Percentiles rank a stretch among this genome's conserved stretches.
phyloP scores from a whole-genome alignment of 2,113 vertebrate species.

The Daubentonia madagascariensis region DNA sequence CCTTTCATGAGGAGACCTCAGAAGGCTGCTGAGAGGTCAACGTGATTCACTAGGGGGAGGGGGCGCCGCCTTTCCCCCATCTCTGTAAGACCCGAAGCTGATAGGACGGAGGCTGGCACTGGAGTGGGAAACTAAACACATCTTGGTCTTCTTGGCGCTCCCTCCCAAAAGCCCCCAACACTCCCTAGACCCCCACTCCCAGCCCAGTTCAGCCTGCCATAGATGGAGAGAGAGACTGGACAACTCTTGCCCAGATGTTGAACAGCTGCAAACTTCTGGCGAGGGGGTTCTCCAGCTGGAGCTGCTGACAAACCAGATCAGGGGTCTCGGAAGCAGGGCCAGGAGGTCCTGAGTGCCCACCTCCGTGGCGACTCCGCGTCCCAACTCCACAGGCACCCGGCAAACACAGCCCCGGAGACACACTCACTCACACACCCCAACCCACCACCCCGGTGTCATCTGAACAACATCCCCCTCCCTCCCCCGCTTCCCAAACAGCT shows the following conservation, averaged over 20 bases:
- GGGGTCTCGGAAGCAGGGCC: neutral
- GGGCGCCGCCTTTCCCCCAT: neutral
- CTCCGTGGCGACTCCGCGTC: constrained; percentile 8
- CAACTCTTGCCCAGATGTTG: constrained; percentile 67
- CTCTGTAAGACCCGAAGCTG: neutral
- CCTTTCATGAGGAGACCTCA: neutral
- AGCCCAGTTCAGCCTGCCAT: neutral
- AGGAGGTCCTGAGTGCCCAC: neutral
- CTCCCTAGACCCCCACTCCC: neutral
- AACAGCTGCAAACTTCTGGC: constrained; percentile 76
- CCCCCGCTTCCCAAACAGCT: constrained; percentile 76
- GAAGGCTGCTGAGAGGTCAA: neutral
- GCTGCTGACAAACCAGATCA: constrained; percentile 5
- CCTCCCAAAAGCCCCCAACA: neutral
- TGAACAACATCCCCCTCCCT: constrained; percentile 68
- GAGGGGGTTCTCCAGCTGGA: constrained; percentile 39
- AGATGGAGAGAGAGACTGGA: neutral
- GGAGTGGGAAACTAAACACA: neutral
- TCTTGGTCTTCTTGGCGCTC: neutral
- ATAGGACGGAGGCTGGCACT: neutral
- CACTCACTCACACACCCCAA: constrained; percentile 57
- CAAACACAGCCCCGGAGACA: constrained; percentile 21
- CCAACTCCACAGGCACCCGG: constrained; percentile 49
- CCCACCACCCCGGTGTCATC: constrained; percentile 65
- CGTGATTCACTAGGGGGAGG: neutral